Base-by-base conservation (phyloP, 2,113 vertebrate species). In the Pomatorhinus ruficollis region DNA sequence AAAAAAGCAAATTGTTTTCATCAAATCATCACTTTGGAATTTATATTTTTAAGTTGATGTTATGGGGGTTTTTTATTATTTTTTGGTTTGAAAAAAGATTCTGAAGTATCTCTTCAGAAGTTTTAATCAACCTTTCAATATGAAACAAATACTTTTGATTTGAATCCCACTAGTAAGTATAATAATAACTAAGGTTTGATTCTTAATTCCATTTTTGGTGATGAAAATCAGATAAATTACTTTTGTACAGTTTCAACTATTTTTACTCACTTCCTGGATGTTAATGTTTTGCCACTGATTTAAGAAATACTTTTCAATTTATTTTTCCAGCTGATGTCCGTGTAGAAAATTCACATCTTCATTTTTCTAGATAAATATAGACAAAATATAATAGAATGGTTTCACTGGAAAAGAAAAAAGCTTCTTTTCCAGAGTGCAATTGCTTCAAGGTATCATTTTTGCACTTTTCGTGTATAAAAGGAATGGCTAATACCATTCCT, bases 401-500 rank as follows among this genome's bases (percentile, higher is more conserved):
- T 94, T 85, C 10, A 31, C 12, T 61, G 10, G 42, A 40, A 53
- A 72, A 72, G 8, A 54, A 42, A 54, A 56, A 44, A 16, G 2
- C 19, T 47, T 90, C 4, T 89, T 92, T 78, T 83, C 37, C 28
- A 31, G 23, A 52, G 7, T 76, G 30, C 17, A 61, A 42, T 79
- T 74, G 81, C 74, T 93, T 90, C 23, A 80, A 92, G 68, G 23
- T 83, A 79, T 81, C 25, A 31, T 88, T 96, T 96, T 92, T 75
- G 11, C 84, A 91, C 42, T 98, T 96, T 92, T 49, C 35, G 49
- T 96, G 72, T 53, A 19, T 92, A 93, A 92, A 77, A 35, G 56
- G 79, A 91, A 65, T n/a, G 44, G 79, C 83, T 97, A 91, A 93
- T 61, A 68, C n/a, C 30, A 22, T 91, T 88, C 39, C 83, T 97